Base-by-base conservation (phyloP, 1,140 invertebrate genomes). In the Magallana gigas region DNA sequence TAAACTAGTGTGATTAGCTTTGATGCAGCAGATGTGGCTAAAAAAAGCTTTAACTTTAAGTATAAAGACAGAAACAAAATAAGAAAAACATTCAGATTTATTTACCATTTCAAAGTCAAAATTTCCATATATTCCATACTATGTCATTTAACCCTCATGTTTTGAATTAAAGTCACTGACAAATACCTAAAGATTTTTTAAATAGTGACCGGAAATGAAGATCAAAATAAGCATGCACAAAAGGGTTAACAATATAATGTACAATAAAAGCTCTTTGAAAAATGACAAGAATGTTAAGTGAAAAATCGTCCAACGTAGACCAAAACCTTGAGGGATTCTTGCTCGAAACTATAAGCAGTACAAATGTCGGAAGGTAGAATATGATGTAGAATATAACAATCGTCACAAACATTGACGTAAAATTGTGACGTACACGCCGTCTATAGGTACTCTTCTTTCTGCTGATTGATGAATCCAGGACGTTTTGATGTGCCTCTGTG, bases 141-240 rank as follows among this genome's bases (percentile, higher is more conserved):
- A 48, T 48, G 36, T 48, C 36, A 48, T 48, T 48, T 4, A 4
- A 2, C 3, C 36, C 36, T 48, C 5, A 48, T 48, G 36, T 48
- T 48, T 48, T 48, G 2, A 48, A 48, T 48, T 48, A 48, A 48
- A 48, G 5, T 48, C 36, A 48, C 36, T 48, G 36, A 48, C 36
- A 48, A 48, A 48, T 48, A 48, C 36, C 36, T 48, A 48, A 4
- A 48, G 36, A 48, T 5, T 48, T 48, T 48, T 48, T 36, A 9
- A 76, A 76, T 1, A 29, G 68, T 4, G 23, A 12, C 8, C 68
- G 29, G 23, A 76, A 76, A 76, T 76, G 68, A 11, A 76, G 8
- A 83, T 83, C 81, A 83, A 83, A 83, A 83, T 83, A 83, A 7
- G 36, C 81, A 58, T 83, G 58, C 9, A 83, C 9, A 29, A 57